Conservation (phyloP, 2,797 vertebrate species). For the Kryptolebias ocellatus region DNA sequence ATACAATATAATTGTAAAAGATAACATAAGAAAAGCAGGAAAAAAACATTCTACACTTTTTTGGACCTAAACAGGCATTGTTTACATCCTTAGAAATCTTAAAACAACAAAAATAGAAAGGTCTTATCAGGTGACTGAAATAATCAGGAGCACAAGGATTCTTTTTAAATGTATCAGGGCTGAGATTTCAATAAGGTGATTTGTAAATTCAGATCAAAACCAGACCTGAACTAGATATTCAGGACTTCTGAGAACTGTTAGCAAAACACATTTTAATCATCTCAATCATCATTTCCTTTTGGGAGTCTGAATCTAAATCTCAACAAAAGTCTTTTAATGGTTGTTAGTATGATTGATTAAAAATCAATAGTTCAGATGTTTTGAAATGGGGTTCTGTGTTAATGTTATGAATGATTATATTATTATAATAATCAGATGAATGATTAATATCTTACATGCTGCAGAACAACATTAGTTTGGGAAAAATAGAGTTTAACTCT, state of each 20-base stretch:
- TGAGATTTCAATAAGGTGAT: slow-evolving; percentile 35
- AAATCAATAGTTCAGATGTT: too few relatives aligned
- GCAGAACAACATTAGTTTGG: too few relatives aligned
- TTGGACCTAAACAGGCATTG: slow-evolving; percentile 8
- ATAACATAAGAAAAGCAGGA: background rate
- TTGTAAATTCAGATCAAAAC: slow-evolving; percentile 42
- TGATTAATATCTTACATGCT: too few relatives aligned
- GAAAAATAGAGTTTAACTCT: too few relatives aligned
- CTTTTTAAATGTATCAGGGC: slow-evolving; percentile 32
- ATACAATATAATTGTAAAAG: too few relatives aligned
- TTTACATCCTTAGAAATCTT: slow-evolving; percentile 29
- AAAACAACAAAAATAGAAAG: slow-evolving; percentile 13
- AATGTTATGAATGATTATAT: too few relatives aligned
- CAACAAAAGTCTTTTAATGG: slow-evolving; percentile 28
- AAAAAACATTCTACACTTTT: background rate
- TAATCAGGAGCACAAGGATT: slow-evolving; percentile 15
- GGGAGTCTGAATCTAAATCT: slow-evolving; percentile 21
- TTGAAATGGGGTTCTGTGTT: too few relatives aligned
- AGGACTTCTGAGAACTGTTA: slow-evolving; percentile 34
- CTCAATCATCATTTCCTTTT: slow-evolving; percentile 22
- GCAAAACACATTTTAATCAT: slow-evolving; percentile 46
- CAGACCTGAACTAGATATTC: slow-evolving; percentile 32
- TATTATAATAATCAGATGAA: too few relatives aligned
- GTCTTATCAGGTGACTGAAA: slow-evolving; percentile 23
- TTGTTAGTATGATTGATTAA: slow-evolving; percentile 34